A percentile compares a stretch with the other conserved stretches of the same genome.
Conservation (phyloP, 2,113 vertebrate genomes). For the Spea multiplicata region DNA sequence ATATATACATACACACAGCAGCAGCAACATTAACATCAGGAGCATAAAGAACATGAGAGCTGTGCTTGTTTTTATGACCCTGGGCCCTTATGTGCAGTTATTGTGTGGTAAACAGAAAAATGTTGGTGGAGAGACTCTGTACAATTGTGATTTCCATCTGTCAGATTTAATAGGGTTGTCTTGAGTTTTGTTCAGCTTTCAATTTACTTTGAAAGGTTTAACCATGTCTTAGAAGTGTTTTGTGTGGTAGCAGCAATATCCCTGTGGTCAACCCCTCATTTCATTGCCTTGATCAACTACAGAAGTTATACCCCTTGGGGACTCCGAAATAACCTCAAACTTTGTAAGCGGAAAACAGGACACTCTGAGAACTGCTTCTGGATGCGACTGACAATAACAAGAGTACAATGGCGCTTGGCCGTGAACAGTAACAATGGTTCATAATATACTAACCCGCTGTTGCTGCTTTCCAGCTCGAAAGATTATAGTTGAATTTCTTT, state of each 20-base stretch:
- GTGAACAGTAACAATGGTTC: background rate
- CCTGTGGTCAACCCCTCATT: constrained; percentile 8
- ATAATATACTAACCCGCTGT: background rate
- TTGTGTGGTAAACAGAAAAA: too few species aligned
- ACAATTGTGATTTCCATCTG: background rate
- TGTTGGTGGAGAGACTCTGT: too few species aligned
- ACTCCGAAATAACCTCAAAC: background rate
- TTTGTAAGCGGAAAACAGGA: constrained; percentile 1
- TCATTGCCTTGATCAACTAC: background rate
- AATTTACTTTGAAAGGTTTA: constrained; percentile 10
- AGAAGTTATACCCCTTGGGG: constrained; percentile 6
- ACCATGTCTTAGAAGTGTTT: constrained; percentile 1
- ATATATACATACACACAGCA: too few species aligned
- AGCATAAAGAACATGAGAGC: too few species aligned
- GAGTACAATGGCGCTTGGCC: background rate
- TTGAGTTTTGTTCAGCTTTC: background rate
- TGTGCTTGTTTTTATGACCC: too few species aligned
- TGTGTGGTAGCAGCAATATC: background rate
- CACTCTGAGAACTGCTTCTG: background rate
- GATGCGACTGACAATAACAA: constrained; percentile 3
- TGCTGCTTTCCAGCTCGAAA: too few species aligned
- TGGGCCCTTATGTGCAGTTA: too few species aligned
- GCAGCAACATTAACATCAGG: too few species aligned
- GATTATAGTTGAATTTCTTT: too few species aligned
- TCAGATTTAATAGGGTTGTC: background rate